A percentile compares a stretch with the other conserved stretches of the same genome.
Evolutionary conservation across 2,113 vertebrate species (phyloP).

Genomic region (Diphyllodes magnificus): DNA sequence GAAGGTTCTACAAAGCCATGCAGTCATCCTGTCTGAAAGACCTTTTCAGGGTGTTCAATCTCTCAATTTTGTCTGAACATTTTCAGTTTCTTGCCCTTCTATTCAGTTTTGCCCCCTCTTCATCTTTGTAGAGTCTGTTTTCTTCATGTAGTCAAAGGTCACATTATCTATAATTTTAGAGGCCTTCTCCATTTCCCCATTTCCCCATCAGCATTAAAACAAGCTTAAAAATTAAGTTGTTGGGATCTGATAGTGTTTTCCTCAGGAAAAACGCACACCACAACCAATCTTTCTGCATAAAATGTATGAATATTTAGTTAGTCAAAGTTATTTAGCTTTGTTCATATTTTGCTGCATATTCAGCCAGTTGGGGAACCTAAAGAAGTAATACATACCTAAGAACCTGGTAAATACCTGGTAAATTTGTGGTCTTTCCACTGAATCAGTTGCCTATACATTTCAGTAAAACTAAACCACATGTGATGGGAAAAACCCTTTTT

Average conservation of each 20-base stretch:
- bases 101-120: neutral
- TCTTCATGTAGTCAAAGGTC: neutral
- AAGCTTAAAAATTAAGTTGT: neutral
- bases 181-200: neutral
- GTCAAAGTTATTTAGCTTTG: neutral
- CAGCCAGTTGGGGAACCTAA: neutral
- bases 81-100: neutral
- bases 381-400: neutral
- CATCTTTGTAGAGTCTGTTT: neutral
- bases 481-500: neutral
- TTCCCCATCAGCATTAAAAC: neutral
- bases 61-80: neutral
- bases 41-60: neutral
- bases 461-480: neutral
- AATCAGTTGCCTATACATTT: neutral
- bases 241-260: neutral
- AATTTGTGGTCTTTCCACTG: neutral
- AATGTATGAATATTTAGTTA: neutral
- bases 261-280: neutral
- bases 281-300: neutral
- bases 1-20: neutral
- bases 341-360: neutral
- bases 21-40: neutral
- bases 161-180: neutral
- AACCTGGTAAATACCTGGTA: neutral